Evolutionary conservation across 2,797 vertebrate species (phyloP).

Genomic region (Muscicapa comitata): DNA sequence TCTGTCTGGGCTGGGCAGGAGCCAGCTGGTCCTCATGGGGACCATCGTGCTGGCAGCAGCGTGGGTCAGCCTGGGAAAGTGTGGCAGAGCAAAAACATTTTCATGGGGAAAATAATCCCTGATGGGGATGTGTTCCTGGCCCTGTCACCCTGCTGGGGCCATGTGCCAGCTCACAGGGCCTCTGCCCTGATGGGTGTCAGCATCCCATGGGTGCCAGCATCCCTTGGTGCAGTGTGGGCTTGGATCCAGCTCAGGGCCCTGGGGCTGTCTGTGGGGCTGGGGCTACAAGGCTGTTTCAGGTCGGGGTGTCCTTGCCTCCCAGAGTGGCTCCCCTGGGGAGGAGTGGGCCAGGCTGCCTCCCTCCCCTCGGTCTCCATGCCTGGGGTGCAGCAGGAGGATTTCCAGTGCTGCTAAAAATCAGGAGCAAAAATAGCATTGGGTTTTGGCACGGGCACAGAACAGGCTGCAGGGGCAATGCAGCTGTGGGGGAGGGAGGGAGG

Average conservation of each 20-base stretch:
- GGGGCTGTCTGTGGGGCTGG: neutral
- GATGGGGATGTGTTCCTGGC: accelerated
- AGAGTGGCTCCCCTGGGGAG: neutral
- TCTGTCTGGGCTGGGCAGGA: neutral
- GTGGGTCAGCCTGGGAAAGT: neutral
- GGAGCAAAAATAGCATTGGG: constrained; percentile 47
- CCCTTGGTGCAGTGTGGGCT: neutral
- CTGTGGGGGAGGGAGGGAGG: neutral
- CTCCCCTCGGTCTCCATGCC: neutral
- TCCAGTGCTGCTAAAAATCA: constrained; percentile 31
- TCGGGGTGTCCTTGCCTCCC: neutral
- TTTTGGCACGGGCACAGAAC: constrained; percentile 46
- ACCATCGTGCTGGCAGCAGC: neutral
- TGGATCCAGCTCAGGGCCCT: neutral
- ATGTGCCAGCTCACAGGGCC: neutral
- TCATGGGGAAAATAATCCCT: neutral
- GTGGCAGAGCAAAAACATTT: neutral
- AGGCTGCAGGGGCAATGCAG: constrained; percentile 55
- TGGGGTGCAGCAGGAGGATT: constrained; percentile 42
- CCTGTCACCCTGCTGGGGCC: neutral
- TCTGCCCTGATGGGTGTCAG: neutral
- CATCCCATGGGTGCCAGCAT: neutral
- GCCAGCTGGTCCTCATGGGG: neutral
- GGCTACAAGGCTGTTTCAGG: neutral
- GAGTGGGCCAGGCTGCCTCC: neutral